phyloP scores from a whole-genome alignment of 2,797 vertebrate genomes.

The Chaetodon trifasciatus region DNA sequence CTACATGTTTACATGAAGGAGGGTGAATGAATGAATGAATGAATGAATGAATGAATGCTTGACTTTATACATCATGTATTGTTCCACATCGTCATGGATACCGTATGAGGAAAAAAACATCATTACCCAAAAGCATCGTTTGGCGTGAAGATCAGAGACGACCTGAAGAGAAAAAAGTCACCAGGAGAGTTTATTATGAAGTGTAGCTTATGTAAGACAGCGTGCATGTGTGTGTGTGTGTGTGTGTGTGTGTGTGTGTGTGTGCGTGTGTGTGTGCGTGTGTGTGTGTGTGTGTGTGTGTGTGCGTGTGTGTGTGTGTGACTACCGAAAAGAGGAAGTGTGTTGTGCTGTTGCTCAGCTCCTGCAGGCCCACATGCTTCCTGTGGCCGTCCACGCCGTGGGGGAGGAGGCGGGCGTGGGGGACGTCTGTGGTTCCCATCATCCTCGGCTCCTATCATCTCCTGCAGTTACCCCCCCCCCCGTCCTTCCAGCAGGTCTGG shows the following conservation, averaged over 20 bases:
- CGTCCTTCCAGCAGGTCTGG: slow-evolving; percentile 62
- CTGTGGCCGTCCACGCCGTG: slow-evolving; percentile 65
- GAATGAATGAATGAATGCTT: too few relatives aligned
- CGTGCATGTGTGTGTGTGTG: too few relatives aligned
- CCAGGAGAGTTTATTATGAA: slow-evolving; percentile 16
- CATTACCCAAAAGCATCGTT: too few relatives aligned
- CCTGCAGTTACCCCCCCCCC: slow-evolving; percentile 32
- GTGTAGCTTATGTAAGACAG: slow-evolving; percentile 57
- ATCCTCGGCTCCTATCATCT: slow-evolving; percentile 75
- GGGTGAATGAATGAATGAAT: too few relatives aligned
- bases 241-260: neutral
- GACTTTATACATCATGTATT: too few relatives aligned
- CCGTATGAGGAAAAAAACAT: too few relatives aligned
- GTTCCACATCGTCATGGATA: too few relatives aligned
- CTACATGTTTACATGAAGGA: too few relatives aligned
- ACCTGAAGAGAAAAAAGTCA: too few relatives aligned
- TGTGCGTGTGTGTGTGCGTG: neutral
- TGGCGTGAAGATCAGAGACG: too few relatives aligned
- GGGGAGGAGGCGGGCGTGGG: neutral
- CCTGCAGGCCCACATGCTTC: slow-evolving; percentile 68
- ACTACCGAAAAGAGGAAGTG: slow-evolving; percentile 72
- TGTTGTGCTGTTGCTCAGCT: slow-evolving; percentile 62
- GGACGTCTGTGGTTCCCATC: slow-evolving; percentile 57
- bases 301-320: slow-evolving; percentile 22
- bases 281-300: too few relatives aligned